Base-by-base conservation (phyloP, 2,113 vertebrate species). In the Rhea pennata region DNA sequence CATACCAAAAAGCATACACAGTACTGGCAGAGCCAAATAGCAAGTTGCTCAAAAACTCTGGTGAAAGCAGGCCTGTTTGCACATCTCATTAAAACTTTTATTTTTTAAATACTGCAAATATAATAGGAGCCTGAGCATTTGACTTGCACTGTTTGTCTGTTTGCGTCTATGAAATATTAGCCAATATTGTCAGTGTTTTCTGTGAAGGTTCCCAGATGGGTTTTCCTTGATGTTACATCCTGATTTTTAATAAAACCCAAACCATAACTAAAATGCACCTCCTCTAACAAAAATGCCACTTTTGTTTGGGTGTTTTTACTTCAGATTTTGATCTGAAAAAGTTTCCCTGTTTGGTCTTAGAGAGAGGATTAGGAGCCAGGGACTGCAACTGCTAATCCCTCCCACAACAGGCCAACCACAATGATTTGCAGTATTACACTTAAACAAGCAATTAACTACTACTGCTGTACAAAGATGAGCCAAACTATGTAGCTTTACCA, bases 341-440 rank as follows among this genome's bases (percentile, higher is more conserved):
- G 9, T 2, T 5, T 83, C 89, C 62, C 66, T 50, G 36, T 76
- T 92, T 80, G 62, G 74, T 95, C 36, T 92, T 7, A 84, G 66
- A 95, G 64, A 53, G 90, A 66, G 71, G 78, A 90, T 80, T 66
- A 85, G 58, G 73, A 90, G 64, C 50, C 84, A 96, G 79, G 62
- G 78, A 88, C 71, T 92, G 53, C 71, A 91, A 90, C 44, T 93
- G 87, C 75, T 95, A 93, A 85, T 83, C 77, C 59, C 72, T 85
- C 78, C 78, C 77, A 53, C 78, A 82, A 51, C 70, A 75, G 71
- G 53, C 44, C 84, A 87, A 89, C 62, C 80, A 78, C 54, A 66
- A 66, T 2, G 17, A 77, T 89, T 10, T n/a, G 74, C 84, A 92
- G 14, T 19, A 8, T 42, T 19, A 23, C 7, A 75, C 24, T 89